Conservation (phyloP, 2,113 vertebrate species). For the Octodon degus region DNA sequence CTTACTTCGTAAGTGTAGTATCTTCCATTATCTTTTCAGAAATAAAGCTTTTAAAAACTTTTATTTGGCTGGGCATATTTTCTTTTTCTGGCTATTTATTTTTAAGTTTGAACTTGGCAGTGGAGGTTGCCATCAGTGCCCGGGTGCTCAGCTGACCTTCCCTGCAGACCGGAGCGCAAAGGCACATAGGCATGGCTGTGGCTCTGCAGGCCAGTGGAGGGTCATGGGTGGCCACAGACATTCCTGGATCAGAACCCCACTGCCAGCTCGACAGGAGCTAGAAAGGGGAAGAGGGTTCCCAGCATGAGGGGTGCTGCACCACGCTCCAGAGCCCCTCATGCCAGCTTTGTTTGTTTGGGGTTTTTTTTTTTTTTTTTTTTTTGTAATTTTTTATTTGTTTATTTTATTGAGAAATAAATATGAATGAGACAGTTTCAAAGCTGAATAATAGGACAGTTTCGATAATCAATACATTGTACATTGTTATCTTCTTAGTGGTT, state of each 20-base stretch:
- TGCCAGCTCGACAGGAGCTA: background rate
- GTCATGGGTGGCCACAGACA: background rate
- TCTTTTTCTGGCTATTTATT: background rate
- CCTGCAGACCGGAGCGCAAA: background rate
- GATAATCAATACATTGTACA: too few species aligned
- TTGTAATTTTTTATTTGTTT: too few species aligned
- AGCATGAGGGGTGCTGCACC: background rate
- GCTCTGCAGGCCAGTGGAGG: background rate
- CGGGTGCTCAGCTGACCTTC: background rate
- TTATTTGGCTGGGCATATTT: background rate
- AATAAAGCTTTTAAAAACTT: background rate
- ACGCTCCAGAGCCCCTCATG: background rate
- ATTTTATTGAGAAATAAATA: too few species aligned
- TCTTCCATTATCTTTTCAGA: background rate
- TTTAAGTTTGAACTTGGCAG: background rate
- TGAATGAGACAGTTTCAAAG: too few species aligned
- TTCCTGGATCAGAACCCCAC: background rate
- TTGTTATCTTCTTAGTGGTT: too few species aligned
- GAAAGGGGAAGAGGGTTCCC: background rate
- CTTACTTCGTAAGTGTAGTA: background rate
- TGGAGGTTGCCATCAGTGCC: background rate
- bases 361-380: too few species aligned
- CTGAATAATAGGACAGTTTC: too few species aligned
- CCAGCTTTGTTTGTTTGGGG: background rate
- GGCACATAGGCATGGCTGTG: background rate